These are phyloP conservation scores for Pseudococcus jackbeardsleyi DNA, from an alignment of 2,888 invertebrate genomes.

Conservation along the genomic window DNA sequence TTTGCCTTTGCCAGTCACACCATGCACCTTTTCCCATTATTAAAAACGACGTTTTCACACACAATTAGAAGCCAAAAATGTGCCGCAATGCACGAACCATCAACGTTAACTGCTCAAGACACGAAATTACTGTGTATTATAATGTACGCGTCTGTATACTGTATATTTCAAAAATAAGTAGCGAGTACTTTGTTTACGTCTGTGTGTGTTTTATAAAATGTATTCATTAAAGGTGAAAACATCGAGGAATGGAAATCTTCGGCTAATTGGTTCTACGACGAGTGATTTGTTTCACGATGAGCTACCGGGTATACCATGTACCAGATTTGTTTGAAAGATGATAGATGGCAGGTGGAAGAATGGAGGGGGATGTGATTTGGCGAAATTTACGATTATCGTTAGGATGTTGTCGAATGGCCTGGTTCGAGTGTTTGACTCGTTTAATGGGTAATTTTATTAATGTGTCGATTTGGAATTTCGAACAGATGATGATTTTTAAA, in stretches of 20 bases:
- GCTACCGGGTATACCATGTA: not conserved
- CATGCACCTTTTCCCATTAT: not conserved
- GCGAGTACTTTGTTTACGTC: not conserved
- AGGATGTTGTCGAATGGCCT: not conserved
- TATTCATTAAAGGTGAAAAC: slow-evolving; percentile 14
- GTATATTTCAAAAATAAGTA: not conserved
- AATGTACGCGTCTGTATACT: not conserved
- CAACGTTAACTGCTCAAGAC: not conserved
- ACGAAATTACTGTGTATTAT: not conserved
- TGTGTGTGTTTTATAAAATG: not conserved
- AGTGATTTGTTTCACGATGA: slow-evolving; percentile 11
- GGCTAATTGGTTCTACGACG: not conserved
- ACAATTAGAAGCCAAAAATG: slow-evolving; percentile 44
- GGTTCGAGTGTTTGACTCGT: not conserved
- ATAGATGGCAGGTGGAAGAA: not conserved
- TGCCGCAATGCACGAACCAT: not conserved
- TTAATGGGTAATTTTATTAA: not conserved
- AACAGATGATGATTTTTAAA: too few species aligned
- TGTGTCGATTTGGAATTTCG: too few species aligned
- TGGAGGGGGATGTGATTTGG: not conserved
- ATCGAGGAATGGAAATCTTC: not conserved
- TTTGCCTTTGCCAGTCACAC: not conserved
- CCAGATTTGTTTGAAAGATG: not conserved
- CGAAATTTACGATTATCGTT: slow-evolving; percentile 20
- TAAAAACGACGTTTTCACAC: slow-evolving; percentile 6